phyloP scores from a whole-genome alignment of 2,797 vertebrate genomes.

The Sandelia bainsii region DNA sequence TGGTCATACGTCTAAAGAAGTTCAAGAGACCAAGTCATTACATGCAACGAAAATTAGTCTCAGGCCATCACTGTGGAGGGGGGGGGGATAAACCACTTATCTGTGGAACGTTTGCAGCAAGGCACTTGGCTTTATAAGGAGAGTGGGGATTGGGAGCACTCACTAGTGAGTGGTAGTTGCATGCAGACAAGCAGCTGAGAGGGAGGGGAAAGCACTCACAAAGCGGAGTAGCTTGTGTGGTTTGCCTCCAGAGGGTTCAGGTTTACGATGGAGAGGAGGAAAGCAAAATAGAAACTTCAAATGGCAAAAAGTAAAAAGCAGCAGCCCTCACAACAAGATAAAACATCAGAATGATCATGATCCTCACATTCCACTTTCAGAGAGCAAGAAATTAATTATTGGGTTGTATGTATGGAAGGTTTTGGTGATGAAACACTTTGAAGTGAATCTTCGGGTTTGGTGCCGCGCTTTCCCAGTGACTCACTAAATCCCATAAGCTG shows the following conservation, averaged over 20 bases:
- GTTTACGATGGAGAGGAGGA: conserved; percentile 66
- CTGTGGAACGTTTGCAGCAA: conserved; percentile 66
- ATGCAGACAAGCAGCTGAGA: conserved; percentile 67
- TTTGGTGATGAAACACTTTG: conserved; percentile 69
- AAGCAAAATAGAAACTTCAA: conserved; percentile 56
- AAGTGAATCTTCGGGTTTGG: conserved; percentile 72
- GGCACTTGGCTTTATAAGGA: conserved; percentile 74
- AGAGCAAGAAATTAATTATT: conserved; percentile 55
- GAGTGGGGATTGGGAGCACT: conserved; percentile 73
- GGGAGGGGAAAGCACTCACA: conserved; percentile 65
- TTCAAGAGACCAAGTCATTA: conserved; percentile 71
- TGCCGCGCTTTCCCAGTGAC: conserved; percentile 65
- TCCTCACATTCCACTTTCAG: conserved; percentile 44
- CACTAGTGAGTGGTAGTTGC: conserved; percentile 67
- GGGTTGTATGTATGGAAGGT: conserved; percentile 60
- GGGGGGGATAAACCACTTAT: conserved; percentile 70
- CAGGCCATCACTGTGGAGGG: conserved; percentile 50
- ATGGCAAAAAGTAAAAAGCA: conserved; percentile 43
- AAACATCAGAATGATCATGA: conserved; percentile 44
- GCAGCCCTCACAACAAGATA: conserved; percentile 33
- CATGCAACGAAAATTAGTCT: conserved; percentile 70
- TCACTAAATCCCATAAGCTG: conserved; percentile 81
- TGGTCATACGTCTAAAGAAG: conserved; percentile 38
- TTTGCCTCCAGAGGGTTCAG: conserved; percentile 66
- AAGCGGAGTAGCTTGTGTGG: conserved; percentile 52